Base-by-base conservation (phyloP, 1,140 invertebrate species). In the Lanistes nyassanus region DNA sequence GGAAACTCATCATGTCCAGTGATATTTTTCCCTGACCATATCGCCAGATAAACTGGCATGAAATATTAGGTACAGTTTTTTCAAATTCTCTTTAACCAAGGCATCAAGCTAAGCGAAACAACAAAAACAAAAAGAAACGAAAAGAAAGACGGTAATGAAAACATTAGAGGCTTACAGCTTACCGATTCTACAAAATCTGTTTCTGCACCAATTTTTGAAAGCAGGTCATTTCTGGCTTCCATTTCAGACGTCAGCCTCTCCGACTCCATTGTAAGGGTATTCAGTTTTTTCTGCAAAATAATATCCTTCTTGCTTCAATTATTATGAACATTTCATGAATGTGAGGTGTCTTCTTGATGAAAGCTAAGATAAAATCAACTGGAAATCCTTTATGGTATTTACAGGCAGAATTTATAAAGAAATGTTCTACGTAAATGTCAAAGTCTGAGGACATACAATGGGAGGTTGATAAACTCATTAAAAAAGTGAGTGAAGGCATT, bases 231-330 rank as follows among this genome's bases (percentile, higher is more conserved):
- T 70, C 87, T 77, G 0, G 83, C 80, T 29, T 77, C 69, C 26
- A 88, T 88, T 76, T 89, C 88, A 58, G 82, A 80, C 64, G 87
- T 82, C 53, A 89, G 76, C 68, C 84, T 75, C 56, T 86, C 84
- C 31, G 87, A 88, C 69, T 89, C 87, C 78, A 84, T 82, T 42
- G 83, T 87, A n/a, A 88, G 64, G 39, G 83, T 86, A 34, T 83
- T 79, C 13, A 89, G 81, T 68, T 88, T 88, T 86, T 88, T 88
- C 88, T 89, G 76, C 7, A 84, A 81, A 66, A 6, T 13, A 31
- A 66, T 66, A 36, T n/a, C n/a, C n/a, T n/a, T n/a, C n/a, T n/a
- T n/a, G n/a, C n/a, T n/a, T n/a, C n/a, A n/a, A n/a, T n/a, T n/a
- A n/a, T n/a, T n/a, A n/a, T n/a, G n/a, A n/a, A n/a, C n/a, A n/a